These are phyloP conservation scores for Mamestra brassicae DNA, from an alignment of 2,888 invertebrate genomes.

Conservation along the genomic window DNA sequence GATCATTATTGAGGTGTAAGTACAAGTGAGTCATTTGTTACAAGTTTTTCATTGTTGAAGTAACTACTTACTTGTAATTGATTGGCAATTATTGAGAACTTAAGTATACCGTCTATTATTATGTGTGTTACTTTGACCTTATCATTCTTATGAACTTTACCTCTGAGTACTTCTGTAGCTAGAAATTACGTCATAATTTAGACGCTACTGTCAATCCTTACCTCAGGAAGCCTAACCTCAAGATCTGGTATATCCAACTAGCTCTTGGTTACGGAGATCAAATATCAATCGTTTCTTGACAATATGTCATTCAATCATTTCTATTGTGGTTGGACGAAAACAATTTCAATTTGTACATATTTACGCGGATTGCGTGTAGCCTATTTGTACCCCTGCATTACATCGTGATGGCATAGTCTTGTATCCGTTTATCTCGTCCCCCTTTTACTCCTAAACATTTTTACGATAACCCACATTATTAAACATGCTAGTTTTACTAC, in stretches of 20 bases:
- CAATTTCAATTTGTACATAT: background rate
- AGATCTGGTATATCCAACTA: background rate
- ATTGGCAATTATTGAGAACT: background rate
- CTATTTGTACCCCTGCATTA: conserved; percentile 1
- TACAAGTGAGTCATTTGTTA: conserved; percentile 21
- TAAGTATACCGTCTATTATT: background rate
- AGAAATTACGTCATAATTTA: background rate
- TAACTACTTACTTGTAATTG: background rate
- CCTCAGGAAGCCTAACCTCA: background rate
- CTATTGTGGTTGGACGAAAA: background rate
- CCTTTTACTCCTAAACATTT: conserved; percentile 43
- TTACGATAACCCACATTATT: conserved; percentile 59
- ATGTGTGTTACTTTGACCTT: background rate
- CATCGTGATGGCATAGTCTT: conserved; percentile 19
- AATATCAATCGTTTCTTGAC: conserved; percentile 1
- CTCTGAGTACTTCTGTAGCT: background rate
- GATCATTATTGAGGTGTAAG: conserved; percentile 16
- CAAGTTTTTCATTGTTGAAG: conserved; percentile 7
- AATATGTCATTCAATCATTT: conserved; percentile 11
- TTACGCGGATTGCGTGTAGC: background rate
- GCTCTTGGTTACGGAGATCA: background rate
- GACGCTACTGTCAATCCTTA: too few species aligned
- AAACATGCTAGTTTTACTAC: conserved; percentile 48
- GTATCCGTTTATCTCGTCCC: conserved; percentile 27
- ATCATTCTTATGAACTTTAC: background rate